phyloP scores from a whole-genome alignment of 2,113 vertebrate species.

The Austrofundulus limnaeus region DNA sequence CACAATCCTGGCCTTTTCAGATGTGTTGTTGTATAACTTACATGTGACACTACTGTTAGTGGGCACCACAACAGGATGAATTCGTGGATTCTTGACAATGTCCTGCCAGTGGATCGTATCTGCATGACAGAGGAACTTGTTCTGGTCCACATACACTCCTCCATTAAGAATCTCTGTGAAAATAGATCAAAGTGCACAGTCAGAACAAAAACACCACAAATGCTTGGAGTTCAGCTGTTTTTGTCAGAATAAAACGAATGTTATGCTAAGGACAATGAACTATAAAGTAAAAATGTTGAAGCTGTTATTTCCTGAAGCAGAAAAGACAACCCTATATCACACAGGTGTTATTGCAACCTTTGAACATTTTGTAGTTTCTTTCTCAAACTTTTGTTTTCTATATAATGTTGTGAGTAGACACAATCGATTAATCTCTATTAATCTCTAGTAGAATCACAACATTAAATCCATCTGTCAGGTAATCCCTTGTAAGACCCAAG shows the following conservation, averaged over 20 bases:
- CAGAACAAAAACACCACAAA: too few relatives aligned
- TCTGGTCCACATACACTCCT: conserved; percentile 94
- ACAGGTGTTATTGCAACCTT: conserved; percentile 46
- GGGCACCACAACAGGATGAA: conserved; percentile 89
- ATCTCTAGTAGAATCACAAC: conserved; percentile 23
- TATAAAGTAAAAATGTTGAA: not conserved
- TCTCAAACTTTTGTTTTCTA: conserved; percentile 4
- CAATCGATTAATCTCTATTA: conserved; percentile 63
- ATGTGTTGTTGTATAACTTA: conserved; percentile 76
- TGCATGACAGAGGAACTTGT: conserved; percentile 95
- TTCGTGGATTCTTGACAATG: conserved; percentile 88
- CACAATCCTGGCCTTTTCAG: not conserved
- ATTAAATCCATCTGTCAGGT: conserved; percentile 52
- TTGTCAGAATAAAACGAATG: not conserved
- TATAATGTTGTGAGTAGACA: conserved; percentile 18
- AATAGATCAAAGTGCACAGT: too few relatives aligned
- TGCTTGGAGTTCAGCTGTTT: not conserved
- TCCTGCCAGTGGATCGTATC: conserved; percentile 99
- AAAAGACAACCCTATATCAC: conserved; percentile 32
- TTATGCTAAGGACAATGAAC: too few relatives aligned
- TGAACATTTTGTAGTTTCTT: conserved; percentile 38
- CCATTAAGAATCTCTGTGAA: conserved; percentile 92
- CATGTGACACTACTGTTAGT: conserved; percentile 91
- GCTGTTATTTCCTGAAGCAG: not conserved
- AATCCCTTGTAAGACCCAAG: conserved; percentile 22